Evolutionary conservation across 53 echinoderm and acorn worm genomes (phyloP), one percentile per base, ranked within the genome.

Genomic region (Luidia sarsii): DNA sequence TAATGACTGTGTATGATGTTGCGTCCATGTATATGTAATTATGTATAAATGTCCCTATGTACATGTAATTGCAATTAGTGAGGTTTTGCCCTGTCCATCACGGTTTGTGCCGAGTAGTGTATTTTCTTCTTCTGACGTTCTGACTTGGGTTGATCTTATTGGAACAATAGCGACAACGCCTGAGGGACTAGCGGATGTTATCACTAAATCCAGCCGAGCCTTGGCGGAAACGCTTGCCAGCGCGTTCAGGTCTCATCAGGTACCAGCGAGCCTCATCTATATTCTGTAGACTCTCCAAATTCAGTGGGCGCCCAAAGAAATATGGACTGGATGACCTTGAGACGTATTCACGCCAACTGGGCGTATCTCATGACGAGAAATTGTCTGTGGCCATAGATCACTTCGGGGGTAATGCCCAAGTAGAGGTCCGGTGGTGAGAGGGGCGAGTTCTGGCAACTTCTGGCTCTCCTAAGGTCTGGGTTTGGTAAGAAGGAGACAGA

Each of bases 191-290:
- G 46, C 46, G 8, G 46, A 46, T 10, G 46, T 14, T 14, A 46
- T 46, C 15, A 53, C 18, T 18, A 53, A 53, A 16, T 53, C 53
- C 4, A 53, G 20, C 18, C 16, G 20, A 53, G 53, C 53, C 7
- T 16, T 53, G 53, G 53, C 53, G 4, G 53, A 53, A 53, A 53
- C 53, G 21, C 53, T 53, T 53, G 53, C 53, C 21, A 53, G 53
- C 53, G 53, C 53, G 20, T 53, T 53, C 18, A 53, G 20, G 20
- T 18, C 11, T 21, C 18, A n/a, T 36, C 18, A 64, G 16, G 21
- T 64, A 64, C 35, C 37, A 64, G 64, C 2, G 36, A 3, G 37
- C 64, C 64, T 64, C 64, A 35, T 15, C 64, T 3, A 18, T 36
- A 9, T n/a, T n/a, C n/a, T n/a, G n/a, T n/a, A 35, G 36, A 7